These are phyloP conservation scores for Adelosebastes latens DNA, from an alignment of 2,797 vertebrate genomes.

Conservation along the genomic window DNA sequence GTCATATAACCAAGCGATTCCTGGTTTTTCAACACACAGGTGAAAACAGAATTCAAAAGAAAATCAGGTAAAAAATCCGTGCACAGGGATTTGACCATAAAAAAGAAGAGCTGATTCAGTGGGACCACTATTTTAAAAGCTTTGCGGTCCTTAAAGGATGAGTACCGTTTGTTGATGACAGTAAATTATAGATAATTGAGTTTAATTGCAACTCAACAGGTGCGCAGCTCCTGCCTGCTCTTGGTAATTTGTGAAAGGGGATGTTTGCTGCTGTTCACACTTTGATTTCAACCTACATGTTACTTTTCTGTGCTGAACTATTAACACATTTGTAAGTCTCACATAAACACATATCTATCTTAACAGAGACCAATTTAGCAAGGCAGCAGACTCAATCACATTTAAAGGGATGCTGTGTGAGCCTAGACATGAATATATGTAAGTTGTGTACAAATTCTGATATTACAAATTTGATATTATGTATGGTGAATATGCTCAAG, in stretches of 20 bases:
- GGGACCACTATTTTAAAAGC: neutral
- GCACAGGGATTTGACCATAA: neutral
- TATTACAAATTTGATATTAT: neutral
- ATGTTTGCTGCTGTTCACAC: neutral
- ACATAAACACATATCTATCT: neutral
- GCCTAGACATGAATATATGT: neutral
- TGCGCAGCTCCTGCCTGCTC: neutral
- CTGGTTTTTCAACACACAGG: neutral
- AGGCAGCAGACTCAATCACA: neutral
- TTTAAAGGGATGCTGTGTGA: neutral
- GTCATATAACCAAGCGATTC: neutral
- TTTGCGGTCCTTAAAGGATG: neutral
- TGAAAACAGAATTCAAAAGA: neutral
- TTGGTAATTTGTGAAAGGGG: neutral
- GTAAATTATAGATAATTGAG: slow-evolving; percentile 34
- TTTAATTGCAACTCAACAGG: slow-evolving; percentile 9
- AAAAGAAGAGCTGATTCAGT: neutral
- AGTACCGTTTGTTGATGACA: slow-evolving; percentile 9
- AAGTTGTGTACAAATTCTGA: neutral
- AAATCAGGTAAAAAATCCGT: slow-evolving; percentile 1
- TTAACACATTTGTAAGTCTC: neutral
- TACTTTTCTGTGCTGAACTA: neutral
- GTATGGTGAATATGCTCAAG: neutral
- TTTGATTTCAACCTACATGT: neutral
- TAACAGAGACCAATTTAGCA: neutral